Evolutionary conservation across 2,113 vertebrate genomes (phyloP).

Genomic region (Probosciger aterrimus): DNA sequence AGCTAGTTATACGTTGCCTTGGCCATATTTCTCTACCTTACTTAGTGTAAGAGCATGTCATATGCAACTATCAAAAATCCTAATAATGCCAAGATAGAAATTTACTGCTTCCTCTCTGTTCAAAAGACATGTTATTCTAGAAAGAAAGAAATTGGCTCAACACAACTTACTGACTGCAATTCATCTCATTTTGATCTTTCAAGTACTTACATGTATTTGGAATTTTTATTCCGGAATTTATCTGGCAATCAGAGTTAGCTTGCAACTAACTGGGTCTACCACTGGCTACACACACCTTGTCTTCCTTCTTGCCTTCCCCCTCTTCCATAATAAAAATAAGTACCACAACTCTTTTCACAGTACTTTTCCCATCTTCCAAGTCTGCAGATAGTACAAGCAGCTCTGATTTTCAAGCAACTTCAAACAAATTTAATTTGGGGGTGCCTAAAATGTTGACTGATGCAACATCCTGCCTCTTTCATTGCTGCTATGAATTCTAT

Average conservation of each 20-base stretch:
- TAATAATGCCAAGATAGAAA: neutral
- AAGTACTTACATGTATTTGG: neutral
- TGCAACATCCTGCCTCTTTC: neutral
- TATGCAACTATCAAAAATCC: neutral
- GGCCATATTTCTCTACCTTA: neutral
- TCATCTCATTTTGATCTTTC: neutral
- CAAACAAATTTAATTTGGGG: neutral
- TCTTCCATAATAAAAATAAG: neutral
- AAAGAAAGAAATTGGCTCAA: neutral
- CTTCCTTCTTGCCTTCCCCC: neutral
- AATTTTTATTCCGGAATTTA: neutral
- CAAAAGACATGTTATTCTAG: neutral
- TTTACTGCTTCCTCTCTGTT: neutral
- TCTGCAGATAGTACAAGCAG: neutral
- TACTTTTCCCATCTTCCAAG: neutral
- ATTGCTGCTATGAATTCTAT: neutral
- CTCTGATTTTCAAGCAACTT: neutral
- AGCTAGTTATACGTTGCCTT: neutral
- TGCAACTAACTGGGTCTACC: neutral
- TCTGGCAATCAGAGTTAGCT: neutral
- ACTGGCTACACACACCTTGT: fast-evolving
- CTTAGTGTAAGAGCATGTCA: neutral
- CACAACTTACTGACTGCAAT: neutral
- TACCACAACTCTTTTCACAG: neutral
- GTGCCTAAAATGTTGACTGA: neutral